Evolutionary conservation across 2,888 invertebrate species (phyloP).

Genomic region (Pollenia griseotomentosa): DNA sequence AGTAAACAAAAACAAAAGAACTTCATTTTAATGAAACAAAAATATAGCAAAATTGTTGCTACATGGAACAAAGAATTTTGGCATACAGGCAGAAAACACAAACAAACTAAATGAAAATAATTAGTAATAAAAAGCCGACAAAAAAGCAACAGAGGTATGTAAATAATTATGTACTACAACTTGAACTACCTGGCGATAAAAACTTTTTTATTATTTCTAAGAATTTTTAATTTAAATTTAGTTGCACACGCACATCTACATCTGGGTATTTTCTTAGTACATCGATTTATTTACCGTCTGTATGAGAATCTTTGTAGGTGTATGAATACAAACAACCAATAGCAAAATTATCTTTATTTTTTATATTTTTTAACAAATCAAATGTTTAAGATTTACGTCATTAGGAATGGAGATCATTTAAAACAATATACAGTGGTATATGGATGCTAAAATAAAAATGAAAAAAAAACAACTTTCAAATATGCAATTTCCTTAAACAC

Average conservation of each 20-base stretch:
- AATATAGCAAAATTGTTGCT: conserved; percentile 27
- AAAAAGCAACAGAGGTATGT: conserved; percentile 9
- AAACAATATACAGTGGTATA: background rate
- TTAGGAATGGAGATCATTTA: background rate
- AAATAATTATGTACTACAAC: background rate
- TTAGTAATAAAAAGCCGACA: background rate
- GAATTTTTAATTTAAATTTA: background rate
- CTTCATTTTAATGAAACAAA: background rate
- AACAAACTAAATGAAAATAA: background rate
- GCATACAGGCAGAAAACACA: background rate
- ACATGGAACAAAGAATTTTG: conserved; percentile 29
- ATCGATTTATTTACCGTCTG: background rate
- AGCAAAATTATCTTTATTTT: background rate
- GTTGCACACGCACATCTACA: background rate
- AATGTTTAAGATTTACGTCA: conserved; percentile 2
- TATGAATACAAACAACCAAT: conserved; percentile 2
- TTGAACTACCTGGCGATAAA: conserved; percentile 11
- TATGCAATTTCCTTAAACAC: too few species aligned
- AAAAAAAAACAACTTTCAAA: background rate
- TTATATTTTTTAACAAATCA: conserved; percentile 6
- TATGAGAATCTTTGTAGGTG: background rate
- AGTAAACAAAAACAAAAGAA: conserved; percentile 39
- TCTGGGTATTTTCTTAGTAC: background rate
- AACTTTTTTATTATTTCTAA: background rate
- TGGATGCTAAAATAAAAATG: too few species aligned